A percentile compares a stretch with the other conserved stretches of the same genome.
Conservation (phyloP, 1,140 invertebrate genomes). For the Penaeus indicus region DNA sequence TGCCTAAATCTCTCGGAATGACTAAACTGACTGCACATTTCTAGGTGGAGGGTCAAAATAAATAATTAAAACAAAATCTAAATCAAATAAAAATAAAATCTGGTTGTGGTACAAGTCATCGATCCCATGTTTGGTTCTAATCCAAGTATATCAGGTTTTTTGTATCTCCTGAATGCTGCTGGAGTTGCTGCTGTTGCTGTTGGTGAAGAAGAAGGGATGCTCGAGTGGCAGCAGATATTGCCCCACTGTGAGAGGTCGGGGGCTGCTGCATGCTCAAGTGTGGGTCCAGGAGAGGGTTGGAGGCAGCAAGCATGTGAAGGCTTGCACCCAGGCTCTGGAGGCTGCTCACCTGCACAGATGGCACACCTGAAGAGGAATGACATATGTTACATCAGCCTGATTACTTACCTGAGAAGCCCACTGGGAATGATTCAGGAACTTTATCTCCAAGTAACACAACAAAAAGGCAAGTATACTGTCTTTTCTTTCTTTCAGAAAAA, state of each 20-base stretch:
- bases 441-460: too few relatives aligned
- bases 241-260: constrained; percentile 37
- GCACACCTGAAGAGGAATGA: constrained; percentile 50
- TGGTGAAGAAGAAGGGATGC: constrained; percentile 51
- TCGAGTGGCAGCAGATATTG: constrained; percentile 53
- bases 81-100: background rate
- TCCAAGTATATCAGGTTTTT: constrained; percentile 61
- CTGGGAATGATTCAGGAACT: too few relatives aligned
- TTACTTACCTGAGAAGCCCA: constrained; percentile 45
- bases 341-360: constrained; percentile 36
- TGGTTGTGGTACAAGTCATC: background rate
- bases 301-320: constrained; percentile 52
- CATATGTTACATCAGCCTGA: constrained; percentile 18
- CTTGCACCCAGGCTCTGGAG: constrained; percentile 45
- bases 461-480: too few relatives aligned
- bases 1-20: constrained; percentile 49
- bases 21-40: constrained; percentile 24
- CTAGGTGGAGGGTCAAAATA: background rate
- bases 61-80: constrained; percentile 15
- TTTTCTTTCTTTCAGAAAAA: too few relatives aligned
- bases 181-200: constrained; percentile 54
- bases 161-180: constrained; percentile 50
- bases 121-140: constrained; percentile 17
- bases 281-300: constrained; percentile 39
- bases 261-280: constrained; percentile 34